A percentile compares a stretch with the other conserved stretches of the same genome.
Evolutionary conservation across 2,888 invertebrate genomes (phyloP).

Genomic region (Amphiduros pacificus): DNA sequence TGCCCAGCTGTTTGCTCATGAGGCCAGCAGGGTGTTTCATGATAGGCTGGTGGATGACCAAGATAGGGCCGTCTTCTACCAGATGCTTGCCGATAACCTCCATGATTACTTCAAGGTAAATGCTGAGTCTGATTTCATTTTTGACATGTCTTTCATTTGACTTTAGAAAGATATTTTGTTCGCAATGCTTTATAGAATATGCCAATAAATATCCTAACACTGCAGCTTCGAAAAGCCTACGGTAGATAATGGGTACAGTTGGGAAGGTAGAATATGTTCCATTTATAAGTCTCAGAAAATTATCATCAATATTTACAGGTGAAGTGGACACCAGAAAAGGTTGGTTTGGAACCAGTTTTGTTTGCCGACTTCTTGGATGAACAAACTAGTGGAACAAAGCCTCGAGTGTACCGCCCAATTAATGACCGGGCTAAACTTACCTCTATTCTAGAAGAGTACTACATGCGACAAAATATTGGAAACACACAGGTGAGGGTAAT

Average conservation of each 20-base stretch:
- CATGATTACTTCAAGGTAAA: conserved; percentile 58
- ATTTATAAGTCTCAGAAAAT: too few species aligned
- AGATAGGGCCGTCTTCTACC: conserved; percentile 50
- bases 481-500: conserved; percentile 47
- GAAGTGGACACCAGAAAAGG: conserved; percentile 48
- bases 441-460: conserved; percentile 53
- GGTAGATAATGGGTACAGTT: too few species aligned
- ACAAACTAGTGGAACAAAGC: conserved; percentile 20
- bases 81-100: conserved; percentile 52
- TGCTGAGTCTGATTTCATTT: not conserved
- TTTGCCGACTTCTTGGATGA: conserved; percentile 58
- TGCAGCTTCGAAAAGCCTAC: too few species aligned
- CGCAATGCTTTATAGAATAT: too few species aligned
- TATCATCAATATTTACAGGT: conserved; percentile 42
- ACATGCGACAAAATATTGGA: conserved; percentile 51
- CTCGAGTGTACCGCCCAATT: conserved; percentile 52
- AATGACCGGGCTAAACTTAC: conserved; percentile 49
- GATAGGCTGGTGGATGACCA: conserved; percentile 50
- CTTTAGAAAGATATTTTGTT: not conserved
- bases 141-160: not conserved
- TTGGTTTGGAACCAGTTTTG: conserved; percentile 48
- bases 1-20: conserved; percentile 57
- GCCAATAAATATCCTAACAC: too few species aligned
- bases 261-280: too few species aligned
- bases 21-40: conserved; percentile 57